Base-by-base conservation (phyloP, 2,888 invertebrate species). In the Zootermopsis nevadensis region DNA sequence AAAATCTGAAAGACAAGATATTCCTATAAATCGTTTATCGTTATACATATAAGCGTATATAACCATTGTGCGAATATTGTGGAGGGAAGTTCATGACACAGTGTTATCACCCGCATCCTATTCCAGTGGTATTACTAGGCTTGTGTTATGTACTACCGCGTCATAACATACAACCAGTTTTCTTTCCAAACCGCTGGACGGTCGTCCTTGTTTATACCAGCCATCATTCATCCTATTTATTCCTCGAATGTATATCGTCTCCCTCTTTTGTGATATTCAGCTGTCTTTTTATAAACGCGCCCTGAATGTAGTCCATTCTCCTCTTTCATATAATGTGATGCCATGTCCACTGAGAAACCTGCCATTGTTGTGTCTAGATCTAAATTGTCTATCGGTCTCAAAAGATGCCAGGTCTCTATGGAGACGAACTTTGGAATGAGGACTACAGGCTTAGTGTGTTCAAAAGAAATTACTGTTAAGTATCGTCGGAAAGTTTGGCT, bases 351-450 rank as follows among this genome's bases (percentile, higher is more conserved):
- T 66, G 79, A 35, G 35, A 79, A 60, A 66, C 79, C 79, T 38
- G 38, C 66, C n/a, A 66, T 79, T 79, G 79, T 79, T 79, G 79
- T 42, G 31, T 77, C 77, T n/a, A 22, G 31, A 30, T 48, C 77
- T 66, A 79, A 79, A 79, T 79, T 79, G 79, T 60, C 79, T 79
- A 79, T 79, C 79, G 60, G 33, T 22, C 15, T 79, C 35, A 42
- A 79, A 77, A 38, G 66, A 79, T 66, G 1, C 24, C 33, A 22
- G 30, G 33, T 38, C 31, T 72, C 31, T 82, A 38, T 82, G 69
- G 33, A 33, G 33, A 31, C 3, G 24, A 60, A 60, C 27, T 12
- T 3, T 48, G 48, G 19, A 48, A 48, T 48, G 19, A 3, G 48
- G 48, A 48, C 48, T 19, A 19, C 19, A 19, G 3, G 48, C 48